Evolutionary conservation across 2,797 vertebrate species (phyloP), one percentile per base, ranked within the genome.

Genomic region (Girardinus metallicus): DNA sequence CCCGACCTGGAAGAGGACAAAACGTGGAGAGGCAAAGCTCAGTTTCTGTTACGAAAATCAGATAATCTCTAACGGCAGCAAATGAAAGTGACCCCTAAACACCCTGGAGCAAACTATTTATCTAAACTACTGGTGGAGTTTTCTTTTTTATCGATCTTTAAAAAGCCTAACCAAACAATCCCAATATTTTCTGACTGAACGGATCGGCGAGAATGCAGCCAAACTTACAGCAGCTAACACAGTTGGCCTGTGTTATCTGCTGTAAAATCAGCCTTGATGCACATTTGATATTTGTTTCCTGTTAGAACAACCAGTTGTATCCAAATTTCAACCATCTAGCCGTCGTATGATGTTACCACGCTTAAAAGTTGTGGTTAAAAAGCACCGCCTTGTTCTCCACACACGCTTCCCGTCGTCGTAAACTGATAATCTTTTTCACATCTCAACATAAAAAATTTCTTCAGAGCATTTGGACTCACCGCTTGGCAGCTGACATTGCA

Each of bases 1-100:
- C 13, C 98, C 98, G 0, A 98, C 96, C 98, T 99, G 93, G 10
- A 89, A 15, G 41, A 13, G 41, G 23, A 70, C 41, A 8, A 6
- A 49, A 49, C 47, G 5, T 5, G 2, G 18, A 26, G 12, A 41
- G 43, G 21, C 12, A 6, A 23, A 26, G 2, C 3, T 66, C 1
- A 39, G 31, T 34, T 62, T 34, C 29, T 62, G 60, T 9, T 34
- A 4, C 6, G 5, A 60, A 60, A 55, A 55, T n/a, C 23, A n/a
- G n/a, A n/a, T n/a, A n/a, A n/a, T n/a, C n/a, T n/a, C n/a, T n/a
- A n/a, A n/a, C n/a, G n/a, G n/a, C n/a, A n/a, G n/a, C n/a, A n/a
- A n/a, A n/a, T n/a, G n/a, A n/a, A n/a, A n/a, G n/a, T n/a, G 60
- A 62, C 12, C 13, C 13, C 31, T 36, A 21, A 64, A 36, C 62